Percentiles rank a stretch among this genome's conserved stretches.
Conservation (phyloP, 2,797 vertebrate genomes). For the Chelon auratus region DNA sequence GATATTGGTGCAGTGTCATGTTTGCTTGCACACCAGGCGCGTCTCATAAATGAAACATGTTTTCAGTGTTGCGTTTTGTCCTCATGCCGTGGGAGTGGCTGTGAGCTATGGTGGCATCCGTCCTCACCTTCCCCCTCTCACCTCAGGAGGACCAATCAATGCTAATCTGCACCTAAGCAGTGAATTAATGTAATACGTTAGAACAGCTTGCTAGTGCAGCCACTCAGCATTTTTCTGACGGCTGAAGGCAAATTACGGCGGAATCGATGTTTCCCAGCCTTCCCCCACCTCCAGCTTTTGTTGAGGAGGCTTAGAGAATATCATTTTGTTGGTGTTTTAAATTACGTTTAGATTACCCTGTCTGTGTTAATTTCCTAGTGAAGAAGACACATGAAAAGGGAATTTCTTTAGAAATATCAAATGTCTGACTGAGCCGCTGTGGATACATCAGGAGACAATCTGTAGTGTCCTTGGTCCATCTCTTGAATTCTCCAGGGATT, state of each 20-base stretch:
- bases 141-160: constrained; percentile 71
- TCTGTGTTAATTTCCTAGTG: constrained; percentile 43
- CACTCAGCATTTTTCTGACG: constrained; percentile 78
- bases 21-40: neutral
- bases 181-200: constrained; percentile 76
- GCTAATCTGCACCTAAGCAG: constrained; percentile 73
- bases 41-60: constrained; percentile 2
- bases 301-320: constrained; percentile 39
- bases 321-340: constrained; percentile 41
- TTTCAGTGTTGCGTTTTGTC: neutral
- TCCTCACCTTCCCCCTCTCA: constrained; percentile 37
- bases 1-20: constrained; percentile 13
- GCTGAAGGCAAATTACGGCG: constrained; percentile 78
- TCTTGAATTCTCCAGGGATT: constrained; percentile 47
- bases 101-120: constrained; percentile 31
- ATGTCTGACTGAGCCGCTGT: constrained; percentile 15
- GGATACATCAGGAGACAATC: constrained; percentile 38
- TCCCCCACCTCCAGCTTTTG: constrained; percentile 29
- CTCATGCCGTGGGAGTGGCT: constrained; percentile 13
- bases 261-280: constrained; percentile 75
- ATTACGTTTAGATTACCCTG: constrained; percentile 35
- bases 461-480: constrained; percentile 19
- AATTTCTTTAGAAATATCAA: constrained; percentile 10
- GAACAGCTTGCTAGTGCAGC: constrained; percentile 52
- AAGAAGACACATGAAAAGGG: neutral